A percentile compares a stretch with the other conserved stretches of the same genome.
Conservation (phyloP, 1,140 invertebrate species). For the Phymastichus coffea region DNA sequence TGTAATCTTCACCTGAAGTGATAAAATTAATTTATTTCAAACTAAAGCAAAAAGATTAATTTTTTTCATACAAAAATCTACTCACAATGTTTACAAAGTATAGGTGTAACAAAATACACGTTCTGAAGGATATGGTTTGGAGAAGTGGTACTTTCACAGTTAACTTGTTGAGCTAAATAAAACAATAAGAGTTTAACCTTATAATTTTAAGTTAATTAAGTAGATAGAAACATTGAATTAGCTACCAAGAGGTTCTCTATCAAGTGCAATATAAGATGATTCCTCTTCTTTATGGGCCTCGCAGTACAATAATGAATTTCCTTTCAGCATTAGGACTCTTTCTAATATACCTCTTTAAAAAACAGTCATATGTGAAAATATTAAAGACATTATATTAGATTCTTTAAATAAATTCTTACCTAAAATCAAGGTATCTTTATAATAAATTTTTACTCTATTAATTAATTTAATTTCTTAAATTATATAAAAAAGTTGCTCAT, state of each 20-base stretch:
- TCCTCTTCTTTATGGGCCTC: conserved; percentile 53
- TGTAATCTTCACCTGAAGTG: conserved; percentile 62
- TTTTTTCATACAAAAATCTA: conserved; percentile 29
- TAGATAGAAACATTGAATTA: conserved; percentile 9
- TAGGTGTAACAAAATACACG: conserved; percentile 57
- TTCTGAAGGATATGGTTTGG: conserved; percentile 46
- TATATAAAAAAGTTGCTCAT: neutral
- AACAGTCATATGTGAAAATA: neutral
- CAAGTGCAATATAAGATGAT: conserved; percentile 52
- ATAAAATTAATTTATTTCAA: neutral
- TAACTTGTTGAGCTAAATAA: conserved; percentile 45
- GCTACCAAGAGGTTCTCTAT: conserved; percentile 51
- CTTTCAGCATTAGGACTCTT: conserved; percentile 56
- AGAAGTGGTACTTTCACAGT: conserved; percentile 32
- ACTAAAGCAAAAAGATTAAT: neutral
- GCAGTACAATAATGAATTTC: conserved; percentile 51
- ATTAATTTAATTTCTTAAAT: neutral
- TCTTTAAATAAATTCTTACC: neutral
- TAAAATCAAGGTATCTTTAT: no score
- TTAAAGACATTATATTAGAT: neutral
- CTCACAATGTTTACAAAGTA: conserved; percentile 59
- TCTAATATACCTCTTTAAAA: conserved; percentile 46
- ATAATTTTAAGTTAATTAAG: neutral
- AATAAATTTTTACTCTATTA: no score
- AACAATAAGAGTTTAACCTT: conserved; percentile 8